Percentiles rank a stretch among this genome's conserved stretches.
Evolutionary conservation across 2,113 vertebrate genomes (phyloP).

Genomic region (Bubalus kerabau): DNA sequence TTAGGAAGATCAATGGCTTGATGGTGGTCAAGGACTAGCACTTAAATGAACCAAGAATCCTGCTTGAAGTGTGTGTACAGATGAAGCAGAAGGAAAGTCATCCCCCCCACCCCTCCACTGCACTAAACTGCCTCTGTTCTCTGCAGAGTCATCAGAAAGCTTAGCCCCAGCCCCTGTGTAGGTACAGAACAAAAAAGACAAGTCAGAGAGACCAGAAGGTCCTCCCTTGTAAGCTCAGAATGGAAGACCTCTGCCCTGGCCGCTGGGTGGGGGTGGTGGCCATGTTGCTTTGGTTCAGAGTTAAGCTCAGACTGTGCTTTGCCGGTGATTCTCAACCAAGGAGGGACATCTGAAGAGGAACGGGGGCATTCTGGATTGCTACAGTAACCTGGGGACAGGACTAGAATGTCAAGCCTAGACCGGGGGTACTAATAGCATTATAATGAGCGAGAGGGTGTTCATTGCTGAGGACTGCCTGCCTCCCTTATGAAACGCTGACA

Average conservation of each 20-base stretch:
- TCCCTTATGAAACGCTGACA: background rate
- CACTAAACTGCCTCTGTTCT: background rate
- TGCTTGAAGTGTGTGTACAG: accelerated
- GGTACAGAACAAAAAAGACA: background rate
- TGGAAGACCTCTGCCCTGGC: background rate
- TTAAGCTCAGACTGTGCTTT: background rate
- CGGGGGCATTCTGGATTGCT: background rate
- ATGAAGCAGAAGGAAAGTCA: background rate
- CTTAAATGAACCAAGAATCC: background rate
- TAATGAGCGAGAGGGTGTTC: background rate
- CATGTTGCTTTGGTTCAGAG: background rate
- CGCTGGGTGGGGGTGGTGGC: background rate
- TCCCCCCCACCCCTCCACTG: accelerated
- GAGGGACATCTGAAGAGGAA: background rate
- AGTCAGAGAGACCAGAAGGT: background rate
- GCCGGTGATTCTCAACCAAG: background rate
- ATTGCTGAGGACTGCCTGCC: background rate
- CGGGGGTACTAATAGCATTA: accelerated
- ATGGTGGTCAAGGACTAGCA: background rate
- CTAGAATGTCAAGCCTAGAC: background rate
- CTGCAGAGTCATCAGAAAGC: background rate
- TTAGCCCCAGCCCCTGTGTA: accelerated
- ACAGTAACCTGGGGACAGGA: background rate
- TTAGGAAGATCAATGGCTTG: background rate
- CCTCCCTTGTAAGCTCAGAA: accelerated